A percentile compares a stretch with the other conserved stretches of the same genome.
phyloP scores from a whole-genome alignment of 2,888 invertebrate genomes.

The Chymomyza caudatula region DNA sequence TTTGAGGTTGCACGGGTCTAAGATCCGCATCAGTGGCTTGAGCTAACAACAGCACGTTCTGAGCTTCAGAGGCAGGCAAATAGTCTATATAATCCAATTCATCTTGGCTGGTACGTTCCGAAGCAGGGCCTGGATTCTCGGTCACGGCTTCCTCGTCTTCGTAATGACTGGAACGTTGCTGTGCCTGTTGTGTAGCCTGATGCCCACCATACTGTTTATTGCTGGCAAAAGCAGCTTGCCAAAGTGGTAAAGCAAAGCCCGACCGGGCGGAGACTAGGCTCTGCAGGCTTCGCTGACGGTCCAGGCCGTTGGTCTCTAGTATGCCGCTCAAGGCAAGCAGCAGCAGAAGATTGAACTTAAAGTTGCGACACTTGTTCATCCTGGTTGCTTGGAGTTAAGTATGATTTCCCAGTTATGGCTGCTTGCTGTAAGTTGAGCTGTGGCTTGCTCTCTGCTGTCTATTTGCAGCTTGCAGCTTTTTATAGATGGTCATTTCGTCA shows the following conservation, averaged over 20 bases:
- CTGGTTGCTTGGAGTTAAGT: conserved; percentile 6
- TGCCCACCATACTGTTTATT: conserved; percentile 27
- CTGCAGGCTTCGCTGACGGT: conserved; percentile 24
- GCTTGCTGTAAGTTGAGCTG: neutral
- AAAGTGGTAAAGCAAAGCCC: conserved; percentile 17
- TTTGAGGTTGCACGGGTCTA: neutral
- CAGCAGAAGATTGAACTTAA: conserved; percentile 5
- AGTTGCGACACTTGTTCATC: neutral
- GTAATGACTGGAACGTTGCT: neutral
- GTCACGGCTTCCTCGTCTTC: neutral
- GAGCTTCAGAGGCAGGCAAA: neutral
- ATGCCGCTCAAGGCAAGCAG: conserved; percentile 11
- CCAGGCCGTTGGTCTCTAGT: conserved; percentile 18
- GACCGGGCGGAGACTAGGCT: conserved; percentile 18
- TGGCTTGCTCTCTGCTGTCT: neutral
- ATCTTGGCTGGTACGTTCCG: neutral
- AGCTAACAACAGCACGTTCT: neutral
- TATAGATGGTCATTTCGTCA: too few relatives aligned
- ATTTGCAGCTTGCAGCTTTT: neutral
- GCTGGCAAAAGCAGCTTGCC: conserved; percentile 20
- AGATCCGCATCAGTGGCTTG: neutral
- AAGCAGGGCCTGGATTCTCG: neutral
- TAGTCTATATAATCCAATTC: neutral
- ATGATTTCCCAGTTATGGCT: conserved; percentile 4
- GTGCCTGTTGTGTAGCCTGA: conserved; percentile 2